Evolutionary conservation across 2,888 invertebrate species (phyloP).

Genomic region (Agonopterix arenella): DNA sequence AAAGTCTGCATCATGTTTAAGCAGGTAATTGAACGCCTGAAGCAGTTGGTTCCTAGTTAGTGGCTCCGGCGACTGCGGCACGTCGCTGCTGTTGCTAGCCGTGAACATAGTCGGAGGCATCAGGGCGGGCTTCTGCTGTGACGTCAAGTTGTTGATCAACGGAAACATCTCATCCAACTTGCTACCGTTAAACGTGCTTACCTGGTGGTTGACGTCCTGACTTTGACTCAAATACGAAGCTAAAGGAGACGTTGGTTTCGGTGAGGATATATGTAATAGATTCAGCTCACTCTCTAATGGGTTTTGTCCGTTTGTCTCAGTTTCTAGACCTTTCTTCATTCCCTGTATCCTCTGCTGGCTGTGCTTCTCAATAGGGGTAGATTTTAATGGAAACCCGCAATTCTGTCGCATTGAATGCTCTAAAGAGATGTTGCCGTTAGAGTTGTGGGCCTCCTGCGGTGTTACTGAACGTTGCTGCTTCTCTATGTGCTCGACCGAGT

Average conservation of each 20-base stretch:
- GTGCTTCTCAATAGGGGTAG: conserved; percentile 60
- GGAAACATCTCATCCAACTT: conserved; percentile 51
- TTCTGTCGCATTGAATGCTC: conserved; percentile 48
- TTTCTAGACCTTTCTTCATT: conserved; percentile 48
- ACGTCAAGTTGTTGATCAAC: conserved; percentile 47
- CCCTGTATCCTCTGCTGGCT: conserved; percentile 53
- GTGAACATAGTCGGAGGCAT: conserved; percentile 94
- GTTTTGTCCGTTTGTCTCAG: conserved; percentile 56
- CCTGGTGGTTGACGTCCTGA: conserved; percentile 54
- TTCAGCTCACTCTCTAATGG: conserved; percentile 71
- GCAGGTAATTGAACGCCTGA: conserved; percentile 91
- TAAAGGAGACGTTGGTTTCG: conserved; percentile 74
- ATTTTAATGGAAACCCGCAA: conserved; percentile 55
- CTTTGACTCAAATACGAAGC: conserved; percentile 73
- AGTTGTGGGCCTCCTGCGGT: conserved; percentile 74
- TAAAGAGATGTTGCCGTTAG: conserved; percentile 52
- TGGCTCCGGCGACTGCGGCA: conserved; percentile 78
- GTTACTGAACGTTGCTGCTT: conserved; percentile 88
- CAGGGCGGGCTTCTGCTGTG: conserved; percentile 82
- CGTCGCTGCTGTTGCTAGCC: conserved; percentile 68
- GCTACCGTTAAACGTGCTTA: conserved; percentile 49
- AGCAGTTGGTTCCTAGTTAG: conserved; percentile 92
- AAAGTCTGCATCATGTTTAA: conserved; percentile 92
- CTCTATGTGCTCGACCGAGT: conserved; percentile 92
- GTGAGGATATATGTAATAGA: conserved; percentile 73